Base-by-base conservation (phyloP, 2,113 vertebrate genomes). In the Sapajus apella region DNA sequence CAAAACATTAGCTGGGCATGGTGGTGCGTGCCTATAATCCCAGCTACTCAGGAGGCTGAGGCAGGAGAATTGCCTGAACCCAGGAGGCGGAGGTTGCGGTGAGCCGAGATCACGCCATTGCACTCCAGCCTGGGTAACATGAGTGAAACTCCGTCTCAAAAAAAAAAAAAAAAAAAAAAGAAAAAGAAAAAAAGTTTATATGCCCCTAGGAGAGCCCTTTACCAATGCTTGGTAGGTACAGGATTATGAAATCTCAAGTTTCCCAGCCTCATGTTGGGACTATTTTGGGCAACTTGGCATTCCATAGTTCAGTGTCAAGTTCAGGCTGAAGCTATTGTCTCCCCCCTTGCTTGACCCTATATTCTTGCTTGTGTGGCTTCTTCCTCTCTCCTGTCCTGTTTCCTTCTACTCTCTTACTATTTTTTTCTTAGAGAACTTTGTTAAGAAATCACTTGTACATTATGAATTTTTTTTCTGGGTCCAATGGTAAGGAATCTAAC, bases 381-480 rank as follows among this genome's bases (percentile, higher is more conserved):
- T 6, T 56, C 27, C 6, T 1, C 5, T 61, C 43, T 43, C 35
- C 23, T 85, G 37, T 37, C 20, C 2, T 17, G 0, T 27, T 72
- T 89, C 18, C 2, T 8, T 5, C 12, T 2, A 81, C 5, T 50
- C 27, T 77, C 37, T 58, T 64, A 37, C 9, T 72, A 10, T 37
- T 89, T 93, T 61, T 61, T 35, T 21, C 5, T 83, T 86, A 40
- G 27, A 81, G 23, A 0, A 45, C 9, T 83, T 82, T 87, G 35
- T 91, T 70, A 89, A 64, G 73, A 82, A 76, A 83, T 89, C 32
- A n/a, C 5, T 94, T 70, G n/a, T n/a, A 27, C 37, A 45, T 80
- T 87, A 50, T 47, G n/a, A 64, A 79, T 18, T 66, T 83, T 81
- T 93, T 64, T 97, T 90, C 82, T 87, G n/a, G 30, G n/a, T 83